These are phyloP conservation scores for Uria lomvia DNA, from an alignment of 2,113 vertebrate genomes.

Conservation along the genomic window DNA sequence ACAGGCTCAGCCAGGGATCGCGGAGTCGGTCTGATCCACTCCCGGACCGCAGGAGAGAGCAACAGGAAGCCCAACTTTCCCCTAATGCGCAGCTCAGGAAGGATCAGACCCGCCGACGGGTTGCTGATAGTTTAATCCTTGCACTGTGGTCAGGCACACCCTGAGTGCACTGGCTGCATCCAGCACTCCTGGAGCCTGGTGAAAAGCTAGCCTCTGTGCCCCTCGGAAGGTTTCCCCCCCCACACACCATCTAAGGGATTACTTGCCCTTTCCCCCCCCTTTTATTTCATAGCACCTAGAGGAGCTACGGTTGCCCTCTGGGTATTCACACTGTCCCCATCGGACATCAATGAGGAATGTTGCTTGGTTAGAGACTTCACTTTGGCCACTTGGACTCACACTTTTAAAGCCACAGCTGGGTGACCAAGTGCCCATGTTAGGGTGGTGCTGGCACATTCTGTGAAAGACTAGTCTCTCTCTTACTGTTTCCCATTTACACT, in stretches of 20 bases:
- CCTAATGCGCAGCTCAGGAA: neutral
- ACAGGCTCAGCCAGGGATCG: neutral
- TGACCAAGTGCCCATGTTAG: neutral
- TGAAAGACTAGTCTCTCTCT: neutral
- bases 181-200: neutral
- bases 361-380: neutral
- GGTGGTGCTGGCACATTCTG: neutral
- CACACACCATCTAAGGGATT: neutral
- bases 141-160: neutral
- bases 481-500: neutral
- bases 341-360: neutral
- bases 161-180: rapidly evolving
- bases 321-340: neutral
- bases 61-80: neutral
- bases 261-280: neutral
- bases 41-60: neutral
- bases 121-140: neutral
- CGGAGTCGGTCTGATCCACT: neutral
- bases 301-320: neutral
- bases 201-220: neutral
- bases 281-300: neutral
- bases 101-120: neutral
- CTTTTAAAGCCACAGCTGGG: neutral
- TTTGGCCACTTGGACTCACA: neutral
- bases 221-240: neutral